A percentile compares a stretch with the other conserved stretches of the same genome.
phyloP scores from a whole-genome alignment of 2,888 invertebrate species.

The Drosophila mulleri region DNA sequence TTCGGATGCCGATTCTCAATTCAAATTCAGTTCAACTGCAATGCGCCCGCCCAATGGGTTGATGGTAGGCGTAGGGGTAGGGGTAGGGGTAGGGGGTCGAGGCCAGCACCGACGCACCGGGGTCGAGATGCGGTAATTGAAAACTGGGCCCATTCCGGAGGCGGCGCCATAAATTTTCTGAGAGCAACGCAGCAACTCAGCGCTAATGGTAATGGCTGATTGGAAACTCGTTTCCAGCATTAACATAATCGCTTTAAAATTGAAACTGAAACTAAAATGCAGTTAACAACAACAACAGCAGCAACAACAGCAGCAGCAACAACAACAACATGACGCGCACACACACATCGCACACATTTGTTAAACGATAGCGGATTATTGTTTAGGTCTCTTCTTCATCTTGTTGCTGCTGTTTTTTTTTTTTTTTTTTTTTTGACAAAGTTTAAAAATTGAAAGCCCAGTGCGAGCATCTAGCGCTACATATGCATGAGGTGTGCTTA shows the following conservation, averaged over 20 bases:
- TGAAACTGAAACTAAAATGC: conserved; percentile 76
- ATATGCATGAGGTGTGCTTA: conserved; percentile 17
- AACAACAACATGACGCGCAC: conserved; percentile 22
- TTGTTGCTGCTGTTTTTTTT: neutral
- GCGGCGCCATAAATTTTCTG: conserved; percentile 66
- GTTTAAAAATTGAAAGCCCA: conserved; percentile 34
- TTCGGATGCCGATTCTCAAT: conserved; percentile 36
- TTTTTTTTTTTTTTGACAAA: conserved; percentile 13
- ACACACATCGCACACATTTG: conserved; percentile 48
- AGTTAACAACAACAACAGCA: conserved; percentile 66
- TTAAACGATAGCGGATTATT: conserved; percentile 47
- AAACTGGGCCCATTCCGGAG: conserved; percentile 64
- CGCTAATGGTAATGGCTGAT: conserved; percentile 73
- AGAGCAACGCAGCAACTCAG: conserved; percentile 47
- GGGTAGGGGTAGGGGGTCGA: conserved; percentile 1
- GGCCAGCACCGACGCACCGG: conserved; percentile 23
- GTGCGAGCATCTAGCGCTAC: conserved; percentile 15
- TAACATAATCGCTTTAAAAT: conserved; percentile 81
- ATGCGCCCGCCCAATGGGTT: neutral
- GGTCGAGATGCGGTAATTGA: conserved; percentile 70
- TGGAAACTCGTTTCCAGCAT: conserved; percentile 75
- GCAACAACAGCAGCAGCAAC: conserved; percentile 36
- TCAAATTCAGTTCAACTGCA: conserved; percentile 32
- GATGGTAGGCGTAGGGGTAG: neutral
- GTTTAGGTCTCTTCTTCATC: conserved; percentile 32